Base-by-base conservation (phyloP, 2,797 vertebrate genomes). In the Muscicapa comitata region DNA sequence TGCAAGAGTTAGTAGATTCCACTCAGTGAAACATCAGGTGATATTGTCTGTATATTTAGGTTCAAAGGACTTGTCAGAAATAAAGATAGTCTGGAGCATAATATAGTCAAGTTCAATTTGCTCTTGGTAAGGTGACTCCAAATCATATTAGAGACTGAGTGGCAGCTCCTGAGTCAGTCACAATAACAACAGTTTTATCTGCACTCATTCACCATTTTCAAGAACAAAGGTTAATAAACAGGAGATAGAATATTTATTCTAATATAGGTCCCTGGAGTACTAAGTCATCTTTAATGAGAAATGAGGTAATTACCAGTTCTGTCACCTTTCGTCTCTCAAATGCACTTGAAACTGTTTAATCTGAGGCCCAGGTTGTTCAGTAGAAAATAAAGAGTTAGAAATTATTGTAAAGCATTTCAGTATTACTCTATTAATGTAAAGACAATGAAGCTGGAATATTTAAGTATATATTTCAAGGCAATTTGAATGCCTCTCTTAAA, bases 211-310 rank as follows among this genome's bases (percentile, higher is more conserved):
- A 85, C 88, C 55, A 82, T 85, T 93, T 95, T 81, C 84, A 95
- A 68, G 91, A 95, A 85, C 88, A 94, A 85, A 95, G 86, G 92
- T 96, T 94, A 96, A 89, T 96, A 96, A 96, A 97, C 72, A 93
- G 85, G 79, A 94, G 94, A 94, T 93, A 86, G 91, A 91, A 84
- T 94, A 91, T 93, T 90, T 93, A 94, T 94, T 94, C 93, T 81
- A 73, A 93, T 91, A 63, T 33, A 57, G 14, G 31, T 88, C 95
- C 90, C 91, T 33, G 14, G 71, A 71, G 95, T 86, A 61, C 59
- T 81, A 91, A 96, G 86, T 90, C 83, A 66, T 91, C 77, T 78
- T 93, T 96, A 94, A 96, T 96, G 95, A 96, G 89, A 95, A 96
- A 95, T 91, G 93, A 97, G 89, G 89, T 96, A 94, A 96, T 97